phyloP scores from a whole-genome alignment of 2,113 vertebrate species.

The Scatophagus argus region DNA sequence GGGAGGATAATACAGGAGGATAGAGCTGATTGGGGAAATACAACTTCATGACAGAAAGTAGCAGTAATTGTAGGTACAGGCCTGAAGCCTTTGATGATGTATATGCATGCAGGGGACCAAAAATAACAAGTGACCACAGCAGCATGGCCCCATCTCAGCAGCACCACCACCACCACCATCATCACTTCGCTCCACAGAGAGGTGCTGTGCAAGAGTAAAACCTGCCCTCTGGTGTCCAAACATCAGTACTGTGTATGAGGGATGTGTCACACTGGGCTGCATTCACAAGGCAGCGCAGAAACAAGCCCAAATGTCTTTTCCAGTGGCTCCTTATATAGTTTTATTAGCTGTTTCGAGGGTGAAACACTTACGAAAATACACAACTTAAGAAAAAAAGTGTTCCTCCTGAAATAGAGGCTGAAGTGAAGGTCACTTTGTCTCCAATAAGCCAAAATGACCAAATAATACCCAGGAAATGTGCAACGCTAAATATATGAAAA shows the following conservation, averaged over 20 bases:
- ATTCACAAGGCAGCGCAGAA: constrained; percentile 58
- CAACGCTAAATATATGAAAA: constrained; percentile 37
- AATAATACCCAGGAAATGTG: constrained; percentile 53
- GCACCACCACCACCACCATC: constrained; percentile 7
- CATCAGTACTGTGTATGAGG: constrained; percentile 26
- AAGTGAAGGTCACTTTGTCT: constrained; percentile 72
- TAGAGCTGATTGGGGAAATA: constrained; percentile 72
- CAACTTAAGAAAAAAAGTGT: constrained; percentile 68
- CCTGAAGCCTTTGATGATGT: constrained; percentile 62
- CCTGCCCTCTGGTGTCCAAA: constrained; percentile 78
- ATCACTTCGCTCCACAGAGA: not conserved
- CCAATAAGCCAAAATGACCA: constrained; percentile 48
- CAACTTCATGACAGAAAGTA: constrained; percentile 70
- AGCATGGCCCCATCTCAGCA: constrained; percentile 35
- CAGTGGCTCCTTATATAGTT: constrained; percentile 74
- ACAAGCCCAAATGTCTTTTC: constrained; percentile 74
- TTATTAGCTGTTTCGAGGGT: constrained; percentile 76
- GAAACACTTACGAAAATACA: constrained; percentile 78
- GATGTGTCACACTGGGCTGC: constrained; percentile 37
- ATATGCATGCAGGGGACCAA: constrained; percentile 51
- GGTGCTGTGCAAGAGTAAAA: constrained; percentile 40
- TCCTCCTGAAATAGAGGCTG: constrained; percentile 65
- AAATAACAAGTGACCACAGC: constrained; percentile 75
- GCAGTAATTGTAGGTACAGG: constrained; percentile 72
- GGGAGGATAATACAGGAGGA: constrained; percentile 70